phyloP scores from a whole-genome alignment of 2,113 vertebrate species.

The Crotalus helleri region DNA sequence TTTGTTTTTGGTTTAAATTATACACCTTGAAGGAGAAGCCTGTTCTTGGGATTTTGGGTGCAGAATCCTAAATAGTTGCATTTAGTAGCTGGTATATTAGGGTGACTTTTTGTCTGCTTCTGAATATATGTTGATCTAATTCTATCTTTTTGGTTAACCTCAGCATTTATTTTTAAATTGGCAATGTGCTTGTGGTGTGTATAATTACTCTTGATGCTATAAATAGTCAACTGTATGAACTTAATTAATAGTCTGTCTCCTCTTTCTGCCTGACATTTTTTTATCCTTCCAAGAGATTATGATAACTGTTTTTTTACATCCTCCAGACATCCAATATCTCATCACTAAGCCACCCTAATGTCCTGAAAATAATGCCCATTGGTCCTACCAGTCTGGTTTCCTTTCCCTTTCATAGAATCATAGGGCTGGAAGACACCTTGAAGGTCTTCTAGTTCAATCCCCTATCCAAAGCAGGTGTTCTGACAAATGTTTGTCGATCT shows the following conservation, averaged over 20 bases:
- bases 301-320: background rate
- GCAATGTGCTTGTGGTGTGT: conserved; percentile 29
- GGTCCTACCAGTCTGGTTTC: background rate
- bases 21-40: background rate
- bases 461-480: background rate
- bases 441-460: background rate
- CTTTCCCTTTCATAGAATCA: background rate
- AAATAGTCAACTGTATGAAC: conserved; percentile 37
- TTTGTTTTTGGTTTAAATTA: background rate
- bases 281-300: background rate
- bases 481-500: background rate
- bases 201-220: conserved; percentile 36
- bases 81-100: background rate
- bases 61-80: background rate
- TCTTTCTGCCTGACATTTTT: conserved; percentile 23
- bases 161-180: conserved; percentile 44
- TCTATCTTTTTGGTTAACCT: conserved; percentile 30
- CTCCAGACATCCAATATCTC: background rate
- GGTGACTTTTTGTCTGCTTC: background rate
- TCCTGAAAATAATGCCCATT: background rate
- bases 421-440: background rate
- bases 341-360: background rate
- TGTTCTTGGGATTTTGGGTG: background rate
- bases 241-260: conserved; percentile 24
- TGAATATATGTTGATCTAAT: conserved; percentile 35